phyloP scores from a whole-genome alignment of 2,113 vertebrate genomes.

The Oxyura jamaicensis region DNA sequence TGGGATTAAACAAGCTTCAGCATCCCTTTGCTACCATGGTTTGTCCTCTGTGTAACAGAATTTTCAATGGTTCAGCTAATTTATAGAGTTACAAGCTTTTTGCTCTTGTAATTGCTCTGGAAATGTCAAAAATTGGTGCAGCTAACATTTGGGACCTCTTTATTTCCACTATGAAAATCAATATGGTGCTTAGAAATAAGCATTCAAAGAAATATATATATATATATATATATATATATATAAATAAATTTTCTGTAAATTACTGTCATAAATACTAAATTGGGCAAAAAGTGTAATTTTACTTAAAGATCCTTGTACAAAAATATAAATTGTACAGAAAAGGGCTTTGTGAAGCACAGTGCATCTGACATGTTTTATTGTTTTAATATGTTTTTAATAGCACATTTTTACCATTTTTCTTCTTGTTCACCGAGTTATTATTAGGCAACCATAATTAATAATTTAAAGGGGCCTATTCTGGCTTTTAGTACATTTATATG shows the following conservation, averaged over 20 bases:
- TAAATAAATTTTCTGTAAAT: constrained; percentile 25
- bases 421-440: constrained; percentile 57
- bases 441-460: constrained; percentile 69
- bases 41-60: not conserved
- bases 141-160: constrained; percentile 38
- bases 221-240: too few species aligned
- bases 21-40: not conserved
- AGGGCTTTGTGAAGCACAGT: constrained; percentile 15
- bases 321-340: constrained; percentile 58
- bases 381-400: constrained; percentile 69
- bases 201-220: not conserved
- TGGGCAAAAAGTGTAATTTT: constrained; percentile 35
- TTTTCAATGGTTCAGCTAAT: constrained; percentile 14
- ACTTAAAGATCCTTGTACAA: constrained; percentile 50
- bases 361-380: constrained; percentile 60
- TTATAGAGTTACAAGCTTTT: not conserved
- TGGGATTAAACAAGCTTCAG: not conserved
- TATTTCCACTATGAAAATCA: constrained; percentile 40
- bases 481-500: constrained; percentile 47
- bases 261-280: constrained; percentile 66
- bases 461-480: constrained; percentile 50
- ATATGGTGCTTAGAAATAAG: constrained; percentile 6
- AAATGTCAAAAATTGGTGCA: constrained; percentile 43
- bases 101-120: not conserved
- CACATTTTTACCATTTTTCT: constrained; percentile 46